Evolutionary conservation across 2,797 vertebrate species (phyloP), one percentile per base, ranked within the genome.

Genomic region (Mionectes olivaceus): DNA sequence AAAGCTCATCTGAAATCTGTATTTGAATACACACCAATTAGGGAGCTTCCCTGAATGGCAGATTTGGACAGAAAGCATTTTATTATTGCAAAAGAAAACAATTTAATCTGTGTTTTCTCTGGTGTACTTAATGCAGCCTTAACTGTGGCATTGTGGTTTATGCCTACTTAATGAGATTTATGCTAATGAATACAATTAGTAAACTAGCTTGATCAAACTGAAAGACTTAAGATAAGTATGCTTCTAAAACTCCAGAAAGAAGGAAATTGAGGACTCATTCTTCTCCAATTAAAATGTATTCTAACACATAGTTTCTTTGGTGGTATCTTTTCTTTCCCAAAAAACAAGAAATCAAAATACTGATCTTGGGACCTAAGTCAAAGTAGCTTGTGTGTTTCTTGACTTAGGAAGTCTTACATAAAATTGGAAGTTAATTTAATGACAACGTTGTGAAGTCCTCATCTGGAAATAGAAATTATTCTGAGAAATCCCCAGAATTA

Each of bases 141-240:
- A 74, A 87, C 68, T 87, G 46, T 67, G 59, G 25, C 37, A 49
- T 53, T 84, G 30, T 64, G 44, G 11, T 69, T 88, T 86, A 35
- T 90, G 41, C 41, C 44, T 92, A 13, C 49, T 73, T 92, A 82
- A 95, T 89, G 64, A 87, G 47, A 77, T 89, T 87, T 89, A 89
- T 94, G 83, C 56, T 93, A 94, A 90, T 95, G 18, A 21, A 56
- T 76, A 10, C 41, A 94, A 41, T 90, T 87, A 90, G 50, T 60
- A 87, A 84, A 74, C 19, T 64, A 50, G 14, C 37, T 89, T 91
- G 39, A 69, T 93, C 33, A 90, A 67, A 90, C 47, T 53, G 67
- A 84, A 21, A 0, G 2, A 7, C 19, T 2, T 61, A 59, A 63
- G 57, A 76, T 79, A 94, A 88, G 69, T 86, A 55, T 7, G n/a